A percentile compares a stretch with the other conserved stretches of the same genome.
These are phyloP conservation scores for Rhinichthys osculus DNA, from an alignment of 2,797 vertebrate species.

Conservation along the genomic window DNA sequence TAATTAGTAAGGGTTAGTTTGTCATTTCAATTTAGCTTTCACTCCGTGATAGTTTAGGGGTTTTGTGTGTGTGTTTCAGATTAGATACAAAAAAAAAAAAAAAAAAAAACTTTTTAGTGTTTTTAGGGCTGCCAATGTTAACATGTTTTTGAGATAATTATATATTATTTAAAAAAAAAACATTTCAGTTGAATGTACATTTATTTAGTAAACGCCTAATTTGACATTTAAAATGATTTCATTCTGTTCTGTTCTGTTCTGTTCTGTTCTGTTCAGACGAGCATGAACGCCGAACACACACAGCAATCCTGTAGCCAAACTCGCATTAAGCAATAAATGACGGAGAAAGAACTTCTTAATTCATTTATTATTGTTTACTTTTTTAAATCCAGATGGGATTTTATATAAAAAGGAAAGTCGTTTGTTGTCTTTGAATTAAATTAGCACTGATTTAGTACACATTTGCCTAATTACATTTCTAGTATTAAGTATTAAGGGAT, in stretches of 20 bases:
- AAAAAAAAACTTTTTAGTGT: background rate
- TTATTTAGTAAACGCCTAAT: background rate
- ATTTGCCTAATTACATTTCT: background rate
- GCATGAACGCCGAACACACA: background rate
- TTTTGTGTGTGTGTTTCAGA: background rate
- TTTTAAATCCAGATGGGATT: background rate
- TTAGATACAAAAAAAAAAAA: background rate
- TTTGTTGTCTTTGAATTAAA: background rate
- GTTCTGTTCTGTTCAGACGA: background rate
- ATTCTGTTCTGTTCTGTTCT: too few relatives aligned
- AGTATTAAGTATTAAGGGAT: background rate
- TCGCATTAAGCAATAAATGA: background rate
- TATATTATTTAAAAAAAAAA: background rate
- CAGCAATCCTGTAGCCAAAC: conserved; percentile 1
- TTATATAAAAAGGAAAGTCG: background rate
- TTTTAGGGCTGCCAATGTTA: background rate
- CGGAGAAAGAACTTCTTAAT: background rate
- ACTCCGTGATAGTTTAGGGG: background rate
- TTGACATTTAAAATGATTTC: background rate
- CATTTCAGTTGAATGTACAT: background rate
- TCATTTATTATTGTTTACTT: conserved; percentile 17
- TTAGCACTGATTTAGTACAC: background rate
- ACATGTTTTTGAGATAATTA: background rate
- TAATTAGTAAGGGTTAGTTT: conserved; percentile 9
- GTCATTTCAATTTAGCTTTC: background rate